Conservation (phyloP, 2,888 invertebrate genomes). For the Spatulosminthurus flaviceps region DNA sequence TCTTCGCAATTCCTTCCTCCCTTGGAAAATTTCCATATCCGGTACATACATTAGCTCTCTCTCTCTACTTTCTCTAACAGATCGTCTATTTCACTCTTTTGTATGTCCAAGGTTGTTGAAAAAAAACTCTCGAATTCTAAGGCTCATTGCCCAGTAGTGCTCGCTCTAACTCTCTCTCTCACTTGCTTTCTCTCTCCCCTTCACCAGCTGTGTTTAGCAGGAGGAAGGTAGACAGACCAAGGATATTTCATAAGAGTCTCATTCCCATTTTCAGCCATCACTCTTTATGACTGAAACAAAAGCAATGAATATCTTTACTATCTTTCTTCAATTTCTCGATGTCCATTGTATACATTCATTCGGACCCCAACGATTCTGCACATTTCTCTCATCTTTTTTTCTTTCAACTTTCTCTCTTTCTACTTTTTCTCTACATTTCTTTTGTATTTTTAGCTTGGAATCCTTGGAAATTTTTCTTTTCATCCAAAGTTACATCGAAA, state of each 20-base stretch:
- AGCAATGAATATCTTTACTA: constrained; percentile 42
- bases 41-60: neutral
- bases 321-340: neutral
- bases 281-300: constrained; percentile 27
- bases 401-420: neutral
- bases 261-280: constrained; percentile 26
- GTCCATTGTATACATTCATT: no score
- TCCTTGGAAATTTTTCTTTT: no score
- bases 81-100: neutral
- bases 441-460: no score
- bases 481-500: no score
- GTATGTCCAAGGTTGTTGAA: neutral
- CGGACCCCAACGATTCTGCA: neutral
- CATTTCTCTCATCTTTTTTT: neutral
- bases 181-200: neutral
- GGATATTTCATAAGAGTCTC: constrained; percentile 37
- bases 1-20: constrained; percentile 41
- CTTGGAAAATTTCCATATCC: constrained; percentile 37
- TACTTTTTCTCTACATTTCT: neutral
- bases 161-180: neutral
- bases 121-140: neutral
- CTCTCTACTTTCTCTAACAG: neutral
- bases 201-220: neutral
- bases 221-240: neutral
- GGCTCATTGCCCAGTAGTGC: neutral